These are phyloP conservation scores for Gallinago solitaria DNA, from an alignment of 2,797 vertebrate genomes.

Conservation along the genomic window DNA sequence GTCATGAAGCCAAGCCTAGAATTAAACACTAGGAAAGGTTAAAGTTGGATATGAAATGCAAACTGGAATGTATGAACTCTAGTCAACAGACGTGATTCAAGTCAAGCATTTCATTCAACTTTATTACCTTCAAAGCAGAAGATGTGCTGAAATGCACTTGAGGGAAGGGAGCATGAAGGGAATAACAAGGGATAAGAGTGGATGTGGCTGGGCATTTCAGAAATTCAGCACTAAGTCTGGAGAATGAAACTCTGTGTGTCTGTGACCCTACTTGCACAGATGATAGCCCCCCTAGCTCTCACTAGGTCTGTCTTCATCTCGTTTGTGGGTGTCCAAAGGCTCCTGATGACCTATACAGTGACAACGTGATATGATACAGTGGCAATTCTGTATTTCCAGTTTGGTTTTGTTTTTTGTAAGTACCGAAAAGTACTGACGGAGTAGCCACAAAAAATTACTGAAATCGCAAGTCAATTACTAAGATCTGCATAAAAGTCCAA, in stretches of 20 bases:
- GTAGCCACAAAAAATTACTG: not conserved
- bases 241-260: not conserved
- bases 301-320: not conserved
- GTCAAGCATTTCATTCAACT: not conserved
- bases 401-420: not conserved
- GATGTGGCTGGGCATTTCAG: not conserved
- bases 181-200: not conserved
- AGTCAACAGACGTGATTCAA: not conserved
- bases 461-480: not conserved
- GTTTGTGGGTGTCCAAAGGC: not conserved
- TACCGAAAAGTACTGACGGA: not conserved
- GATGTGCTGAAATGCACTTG: not conserved
- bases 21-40: not conserved
- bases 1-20: not conserved
- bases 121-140: not conserved
- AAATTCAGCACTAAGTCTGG: not conserved
- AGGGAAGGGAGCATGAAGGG: not conserved
- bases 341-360: not conserved
- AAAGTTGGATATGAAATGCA: not conserved
- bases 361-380: fast-evolving
- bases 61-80: not conserved
- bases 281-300: not conserved
- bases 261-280: not conserved
- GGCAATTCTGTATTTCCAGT: slow-evolving; percentile 12
- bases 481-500: not conserved